Evolutionary conservation across 2,888 invertebrate species (phyloP), one percentile per base, ranked within the genome.

Genomic region (Euzophera pinguis): DNA sequence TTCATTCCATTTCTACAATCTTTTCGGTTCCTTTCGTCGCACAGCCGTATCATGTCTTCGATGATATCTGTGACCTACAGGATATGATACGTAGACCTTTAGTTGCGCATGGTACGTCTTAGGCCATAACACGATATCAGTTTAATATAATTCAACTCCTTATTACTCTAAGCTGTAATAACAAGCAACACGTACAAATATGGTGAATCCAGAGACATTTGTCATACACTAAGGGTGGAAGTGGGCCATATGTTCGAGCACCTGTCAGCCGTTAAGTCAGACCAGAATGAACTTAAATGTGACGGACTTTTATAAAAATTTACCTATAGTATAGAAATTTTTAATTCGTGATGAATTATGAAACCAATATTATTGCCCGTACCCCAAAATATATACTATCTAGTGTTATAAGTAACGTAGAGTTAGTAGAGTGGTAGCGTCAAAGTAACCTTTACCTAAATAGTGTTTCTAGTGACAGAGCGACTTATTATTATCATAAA

Each of bases 261-360:
- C 39, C 49, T 50, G 49, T 50, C 39, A 13, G 13, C 39, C 49
- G 39, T 50, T 50, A 50, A 39, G 39, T 13, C 32, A 14, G n/a
- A 14, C n/a, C 10, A 37, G 49, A 39, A 50, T 10, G 14, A 14
- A 32, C 32, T 32, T 42, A 7, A 42, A 27, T 22, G 32, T 4
- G 8, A 10, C 2, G 1, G 8, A 10, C 32, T 8, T 32, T 32
- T 32, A 32, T 2, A 32, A 4, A 32, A 6, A 10, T 32, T 4
- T 7, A 32, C n/a, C n/a, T 32, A 32, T 7, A 7, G 8, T 32
- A 32, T 32, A 10, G n/a, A n/a, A n/a, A n/a, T n/a, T n/a, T n/a
- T n/a, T n/a, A n/a, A n/a, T n/a, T n/a, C n/a, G n/a, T n/a, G n/a
- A n/a, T n/a, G n/a, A n/a, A n/a, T n/a, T n/a, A n/a, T n/a, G n/a